Evolutionary conservation across 2,888 invertebrate genomes (phyloP).

Genomic region (Morpho helenor): DNA sequence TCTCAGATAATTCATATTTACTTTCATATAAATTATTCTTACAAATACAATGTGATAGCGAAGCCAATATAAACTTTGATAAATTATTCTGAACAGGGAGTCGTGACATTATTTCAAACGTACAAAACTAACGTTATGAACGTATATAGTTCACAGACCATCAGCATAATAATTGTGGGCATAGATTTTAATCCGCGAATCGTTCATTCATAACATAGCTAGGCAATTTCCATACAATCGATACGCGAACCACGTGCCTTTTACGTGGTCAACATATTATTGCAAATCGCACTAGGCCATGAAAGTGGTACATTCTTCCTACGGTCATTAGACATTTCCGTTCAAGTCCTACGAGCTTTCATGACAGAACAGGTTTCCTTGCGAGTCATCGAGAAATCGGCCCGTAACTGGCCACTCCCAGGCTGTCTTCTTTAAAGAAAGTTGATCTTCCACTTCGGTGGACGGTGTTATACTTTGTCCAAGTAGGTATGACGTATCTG

Average conservation of each 20-base stretch:
- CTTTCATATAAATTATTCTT: no score
- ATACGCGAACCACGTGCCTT: constrained; percentile 12
- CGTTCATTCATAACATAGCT: constrained; percentile 14
- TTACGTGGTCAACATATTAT: constrained; percentile 29
- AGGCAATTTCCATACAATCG: constrained; percentile 9
- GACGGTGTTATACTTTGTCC: constrained; percentile 24
- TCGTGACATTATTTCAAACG: not conserved
- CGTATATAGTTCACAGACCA: constrained; percentile 1
- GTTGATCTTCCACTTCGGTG: constrained; percentile 29
- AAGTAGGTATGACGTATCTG: constrained; percentile 13
- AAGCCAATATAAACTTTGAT: no score
- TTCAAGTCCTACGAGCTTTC: constrained; percentile 44
- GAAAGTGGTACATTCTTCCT: constrained; percentile 54
- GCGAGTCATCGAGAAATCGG: constrained; percentile 70
- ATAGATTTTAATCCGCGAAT: not conserved
- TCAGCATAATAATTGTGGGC: constrained; percentile 1
- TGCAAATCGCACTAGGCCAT: constrained; percentile 37
- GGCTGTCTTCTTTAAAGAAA: constrained; percentile 33
- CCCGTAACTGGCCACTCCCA: constrained; percentile 39
- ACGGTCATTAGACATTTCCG: constrained; percentile 57
- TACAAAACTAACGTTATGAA: constrained; percentile 2
- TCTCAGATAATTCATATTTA: no score
- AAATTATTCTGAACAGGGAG: no score
- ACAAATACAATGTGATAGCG: no score
- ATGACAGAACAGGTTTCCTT: constrained; percentile 52